These are phyloP conservation scores for Pheosia tremula DNA, from an alignment of 2,888 invertebrate genomes.

Conservation along the genomic window DNA sequence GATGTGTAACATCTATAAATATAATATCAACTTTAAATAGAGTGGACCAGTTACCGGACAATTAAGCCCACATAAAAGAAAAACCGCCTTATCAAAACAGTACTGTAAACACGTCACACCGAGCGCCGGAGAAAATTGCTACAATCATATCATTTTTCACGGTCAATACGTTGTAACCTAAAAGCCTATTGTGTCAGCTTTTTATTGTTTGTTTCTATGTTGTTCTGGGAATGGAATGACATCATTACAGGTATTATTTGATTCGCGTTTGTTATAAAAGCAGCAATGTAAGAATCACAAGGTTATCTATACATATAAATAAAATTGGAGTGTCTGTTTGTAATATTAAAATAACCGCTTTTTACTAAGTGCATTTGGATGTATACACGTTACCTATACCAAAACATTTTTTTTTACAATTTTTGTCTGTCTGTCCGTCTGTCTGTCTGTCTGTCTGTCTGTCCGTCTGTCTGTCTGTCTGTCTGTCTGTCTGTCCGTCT, in stretches of 20 bases:
- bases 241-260: not conserved
- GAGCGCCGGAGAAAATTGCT: slow-evolving; percentile 48
- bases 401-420: too few species aligned
- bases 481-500: too few species aligned
- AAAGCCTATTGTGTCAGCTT: slow-evolving; percentile 26
- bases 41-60: slow-evolving; percentile 33
- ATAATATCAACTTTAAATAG: not conserved
- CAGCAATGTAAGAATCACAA: not conserved
- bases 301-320: too few species aligned
- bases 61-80: slow-evolving; percentile 38
- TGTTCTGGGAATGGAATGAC: not conserved
- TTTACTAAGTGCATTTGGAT: too few species aligned
- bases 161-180: slow-evolving; percentile 33
- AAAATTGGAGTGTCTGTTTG: too few species aligned
- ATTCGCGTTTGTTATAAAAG: not conserved
- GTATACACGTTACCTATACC: too few species aligned
- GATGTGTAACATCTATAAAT: slow-evolving; percentile 7
- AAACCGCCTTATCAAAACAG: slow-evolving; percentile 40
- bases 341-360: too few species aligned
- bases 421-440: too few species aligned
- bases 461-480: too few species aligned
- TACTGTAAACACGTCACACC: slow-evolving; percentile 48
- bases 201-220: slow-evolving; percentile 12
- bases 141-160: slow-evolving; percentile 43
- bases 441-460: too few species aligned